Evolutionary conservation across 2,797 vertebrate genomes (phyloP), one percentile per base, ranked within the genome.

Genomic region (Tapera naevia): DNA sequence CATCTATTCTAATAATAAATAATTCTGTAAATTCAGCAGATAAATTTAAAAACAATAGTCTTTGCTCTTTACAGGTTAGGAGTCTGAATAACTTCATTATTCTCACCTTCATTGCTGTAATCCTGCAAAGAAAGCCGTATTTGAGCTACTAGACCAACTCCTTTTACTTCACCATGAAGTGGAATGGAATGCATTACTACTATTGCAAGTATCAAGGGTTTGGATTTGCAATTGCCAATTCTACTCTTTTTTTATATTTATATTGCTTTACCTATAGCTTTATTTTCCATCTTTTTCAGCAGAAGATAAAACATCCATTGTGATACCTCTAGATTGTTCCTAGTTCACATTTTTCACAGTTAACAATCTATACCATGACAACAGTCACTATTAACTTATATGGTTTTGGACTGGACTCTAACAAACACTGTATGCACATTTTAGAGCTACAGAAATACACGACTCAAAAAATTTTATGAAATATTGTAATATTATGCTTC

Each of bases 161-260:
- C 94, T 96, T 97, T 96, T 96, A 97, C 95, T 96, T 96, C 94
- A 97, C 89, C 92, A 96, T 96, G 95, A 97, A 97, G 95, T 97
- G 92, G 95, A 97, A 97, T 78, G 91, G 96, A 95, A 96, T 66
- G 94, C 88, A 91, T 95, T 95, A 67, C 10, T 88, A 96, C 95
- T 95, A 97, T 94, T 91, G 93, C 79, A 96, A 61, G 78, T 78
- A 80, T 80, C 33, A 94, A 83, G 51, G 11, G 18, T 67, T 81
- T 84, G 53, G 53, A 18, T 80, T 88, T 87, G 67, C 80, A 85
- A 74, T 25, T 93, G 94, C 75, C 92, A 85, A 30, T 84, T 86
- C 18, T 82, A 87, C 24, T 92, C 0, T 43, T 67, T 74, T 69
- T 54, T 43, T 5, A 10, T 69, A 65, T 64, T 65, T 76, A 1